Evolutionary conservation across 2,113 vertebrate genomes (phyloP), one percentile per base, ranked within the genome.

Genomic region (Galbula dea): DNA sequence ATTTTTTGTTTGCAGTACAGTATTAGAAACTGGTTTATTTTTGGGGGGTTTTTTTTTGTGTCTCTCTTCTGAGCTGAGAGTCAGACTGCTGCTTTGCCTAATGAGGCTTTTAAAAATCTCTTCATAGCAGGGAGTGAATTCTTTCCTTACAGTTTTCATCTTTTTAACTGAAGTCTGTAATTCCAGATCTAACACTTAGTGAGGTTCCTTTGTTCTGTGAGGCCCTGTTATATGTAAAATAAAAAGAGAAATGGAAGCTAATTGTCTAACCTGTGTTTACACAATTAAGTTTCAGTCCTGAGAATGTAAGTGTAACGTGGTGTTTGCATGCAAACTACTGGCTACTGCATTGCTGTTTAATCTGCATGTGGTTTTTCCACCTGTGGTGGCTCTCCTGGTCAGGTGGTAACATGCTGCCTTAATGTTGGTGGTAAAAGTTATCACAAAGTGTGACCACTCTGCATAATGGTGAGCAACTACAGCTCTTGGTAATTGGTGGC

Each of bases 311-410:
- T 89, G 69, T 69, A 88, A 86, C 93, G 88, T 8, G 1, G 62
- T 93, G 88, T 95, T 96, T 95, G 93, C 85, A 76, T 96, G 79
- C 86, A 85, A 83, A 86, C 93, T 96, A 21, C 67, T 90, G 74
- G 67, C 96, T 94, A 41, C 93, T 91, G 63, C 83, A 30, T 80
- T 94, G n/a, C 86, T 92, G 73, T 89, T 94, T 57, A 83, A 71
- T 83, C 91, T 95, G 58, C 43, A 6, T 58, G 49, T 30, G 59
- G 51, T 11, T 81, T 94, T 89, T 63, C 93, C 59, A 2, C 75
- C 95, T 27, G 9, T 54, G 63, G 61, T 41, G 55, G 66, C 75
- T 80, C 76, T 83, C 48, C 94, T 81, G 84, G 45, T 37, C 32
- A 76, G 79, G 59, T 76, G 32, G 54, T 69, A 84, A 89, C 18